Evolutionary conservation across 2,888 invertebrate species (phyloP).

Genomic region (Bugulina stolonifera): DNA sequence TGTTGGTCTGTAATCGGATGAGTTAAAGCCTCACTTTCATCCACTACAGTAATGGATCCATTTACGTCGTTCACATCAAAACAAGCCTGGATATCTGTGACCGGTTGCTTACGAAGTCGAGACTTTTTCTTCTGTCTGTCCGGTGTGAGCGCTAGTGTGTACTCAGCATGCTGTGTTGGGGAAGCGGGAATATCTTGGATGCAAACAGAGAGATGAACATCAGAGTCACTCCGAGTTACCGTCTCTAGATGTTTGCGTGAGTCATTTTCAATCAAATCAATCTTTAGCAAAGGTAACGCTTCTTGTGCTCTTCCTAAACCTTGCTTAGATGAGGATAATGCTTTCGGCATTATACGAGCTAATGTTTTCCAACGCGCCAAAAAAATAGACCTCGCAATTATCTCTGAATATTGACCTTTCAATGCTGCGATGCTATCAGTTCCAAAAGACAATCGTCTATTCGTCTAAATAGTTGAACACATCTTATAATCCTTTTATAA

Average conservation of each 20-base stretch:
- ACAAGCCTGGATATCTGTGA: slow-evolving; percentile 19
- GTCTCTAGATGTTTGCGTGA: not conserved
- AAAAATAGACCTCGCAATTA: no score
- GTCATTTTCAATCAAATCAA: not conserved
- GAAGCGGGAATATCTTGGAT: slow-evolving; percentile 9
- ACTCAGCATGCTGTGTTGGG: slow-evolving; percentile 23
- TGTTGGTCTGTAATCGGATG: not conserved
- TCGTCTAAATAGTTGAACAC: no score
- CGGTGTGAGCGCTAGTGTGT: not conserved
- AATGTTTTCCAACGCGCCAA: no score
- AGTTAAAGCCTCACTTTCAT: not conserved
- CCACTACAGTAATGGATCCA: slow-evolving; percentile 18
- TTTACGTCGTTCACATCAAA: slow-evolving; percentile 24
- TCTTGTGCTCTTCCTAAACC: not conserved
- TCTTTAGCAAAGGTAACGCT: not conserved
- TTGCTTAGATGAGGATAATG: not conserved
- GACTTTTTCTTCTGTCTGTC: not conserved
- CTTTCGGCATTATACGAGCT: not conserved
- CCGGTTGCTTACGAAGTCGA: slow-evolving; percentile 4
- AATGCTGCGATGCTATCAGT: no score
- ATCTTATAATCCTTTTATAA: no score
- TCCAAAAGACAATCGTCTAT: no score
- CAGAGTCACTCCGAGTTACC: slow-evolving; percentile 1
- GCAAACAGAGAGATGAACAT: not conserved
- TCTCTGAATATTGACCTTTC: no score